These are phyloP conservation scores for Zaprionus lineosus DNA, from an alignment of 2,888 invertebrate species.

Conservation along the genomic window DNA sequence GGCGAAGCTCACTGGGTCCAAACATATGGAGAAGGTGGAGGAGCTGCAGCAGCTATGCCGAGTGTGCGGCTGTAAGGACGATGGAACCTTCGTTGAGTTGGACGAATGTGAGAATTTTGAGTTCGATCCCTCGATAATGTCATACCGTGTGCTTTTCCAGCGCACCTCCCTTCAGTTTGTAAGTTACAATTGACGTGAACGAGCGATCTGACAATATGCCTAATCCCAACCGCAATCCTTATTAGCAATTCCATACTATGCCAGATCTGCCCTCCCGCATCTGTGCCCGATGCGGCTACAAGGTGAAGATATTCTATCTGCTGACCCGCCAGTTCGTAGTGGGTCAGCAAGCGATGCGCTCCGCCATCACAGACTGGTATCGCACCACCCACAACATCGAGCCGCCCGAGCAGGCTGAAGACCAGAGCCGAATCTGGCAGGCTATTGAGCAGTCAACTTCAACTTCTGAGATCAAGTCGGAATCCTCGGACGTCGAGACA, in stretches of 20 bases:
- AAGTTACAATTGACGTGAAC: slow-evolving; percentile 5
- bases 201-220: not conserved
- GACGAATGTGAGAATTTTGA: slow-evolving; percentile 32
- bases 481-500: not conserved
- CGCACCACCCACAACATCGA: slow-evolving; percentile 17
- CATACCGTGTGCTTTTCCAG: slow-evolving; percentile 36
- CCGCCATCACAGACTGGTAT: slow-evolving; percentile 33
- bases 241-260: slow-evolving; percentile 37
- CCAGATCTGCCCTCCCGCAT: slow-evolving; percentile 37
- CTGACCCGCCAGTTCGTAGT: slow-evolving; percentile 41
- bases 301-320: slow-evolving; percentile 34
- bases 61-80: slow-evolving; percentile 22
- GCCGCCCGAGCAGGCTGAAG: slow-evolving; percentile 24
- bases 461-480: not conserved
- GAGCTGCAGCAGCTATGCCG: slow-evolving; percentile 19
- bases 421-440: slow-evolving; percentile 10
- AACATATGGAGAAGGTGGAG: not conserved
- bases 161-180: slow-evolving; percentile 44
- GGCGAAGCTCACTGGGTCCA: slow-evolving; percentile 1
- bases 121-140: slow-evolving; percentile 33
- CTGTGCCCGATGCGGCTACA: slow-evolving; percentile 32
- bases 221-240: not conserved
- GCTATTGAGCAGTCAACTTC: slow-evolving; percentile 1
- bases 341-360: slow-evolving; percentile 30
- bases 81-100: slow-evolving; percentile 30